Base-by-base conservation (phyloP, 2,113 vertebrate genomes). In the Colistium nudipinnis region DNA sequence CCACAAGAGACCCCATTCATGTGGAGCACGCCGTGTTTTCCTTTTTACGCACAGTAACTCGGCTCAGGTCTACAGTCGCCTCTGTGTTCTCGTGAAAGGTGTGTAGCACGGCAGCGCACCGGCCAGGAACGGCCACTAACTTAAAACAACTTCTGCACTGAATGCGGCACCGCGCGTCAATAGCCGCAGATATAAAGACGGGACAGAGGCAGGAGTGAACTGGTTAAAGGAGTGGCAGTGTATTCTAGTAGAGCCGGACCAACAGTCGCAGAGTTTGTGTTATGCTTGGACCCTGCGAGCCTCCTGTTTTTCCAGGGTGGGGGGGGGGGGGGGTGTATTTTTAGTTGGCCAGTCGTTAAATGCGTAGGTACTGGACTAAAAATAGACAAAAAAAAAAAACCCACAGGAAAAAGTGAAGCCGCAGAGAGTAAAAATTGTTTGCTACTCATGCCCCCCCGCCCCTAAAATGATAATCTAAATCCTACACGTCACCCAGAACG, bases 401-500 rank as follows among this genome's bases (percentile, higher is more conserved):
- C 87, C 84, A 79, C 81, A 89, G 91, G 92, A 93, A 92, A 92
- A 91, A 77, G 61, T 89, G 80, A 91, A 88, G 84, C 69, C 78
- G 41, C 70, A 81, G 73, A n/a, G 78, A 80, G 77, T 81, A 87
- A 89, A 92, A 91, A 84, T 57, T 79, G 74, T 80, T 85, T 88
- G 79, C 80, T 81, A 78, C 74, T 30, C n/a, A 71, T 74, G 78
- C 62, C 56, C 84, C 64, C 54, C 69, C 72, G 78, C 62, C 56
- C 84, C 64, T 51, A 60, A 82, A 89, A 88, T 83, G 64, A 84
- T 74, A 76, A 80, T 53, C 74, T 80, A 88, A 87, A 85, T 83
- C 73, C 39, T 75, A 78, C 77, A 82, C 84, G 77, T 89, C 89
- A 89, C 83, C 64, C 39, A 72, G 47, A 74, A 53, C 3, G 38